Base-by-base conservation (phyloP, 2,888 invertebrate genomes). In the Nymphalis urticae region DNA sequence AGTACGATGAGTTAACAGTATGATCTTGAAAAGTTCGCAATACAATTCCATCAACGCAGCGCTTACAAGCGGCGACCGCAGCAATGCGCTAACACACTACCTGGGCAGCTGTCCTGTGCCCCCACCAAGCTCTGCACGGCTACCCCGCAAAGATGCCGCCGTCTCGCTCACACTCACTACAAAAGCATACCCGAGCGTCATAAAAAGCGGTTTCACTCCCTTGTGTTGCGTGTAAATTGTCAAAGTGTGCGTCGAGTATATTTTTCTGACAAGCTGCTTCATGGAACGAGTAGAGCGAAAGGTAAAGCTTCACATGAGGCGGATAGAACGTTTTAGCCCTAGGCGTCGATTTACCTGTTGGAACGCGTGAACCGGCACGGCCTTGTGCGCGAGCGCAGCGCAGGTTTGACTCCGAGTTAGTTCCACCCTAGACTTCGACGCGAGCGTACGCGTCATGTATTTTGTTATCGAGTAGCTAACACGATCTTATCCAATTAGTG, bases 331-430 rank as follows among this genome's bases (percentile, higher is more conserved):
- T 91, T 92, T 82, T 81, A 75, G 74, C 75, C 77, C 74, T 76
- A 73, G 75, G 81, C 83, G 78, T 81, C 82, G 86, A 85, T 87
- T 93, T 92, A 93, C 93, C 93, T 93, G 93, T 92, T 94, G 94
- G 94, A 94, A 93, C 94, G 92, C 91, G 90, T 92, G 92, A 93
- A 93, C 92, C 90, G 87, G 85, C 88, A 91, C 93, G 92, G 93
- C 92, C 93, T 93, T 93, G 93, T 93, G 93, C 93, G 93, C 93
- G 93, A 93, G 92, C 93, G 92, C 92, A 89, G 82, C 86, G 85
- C 89, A 90, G 88, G 90, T 91, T 89, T 82, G 86, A 87, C 84
- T 86, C 78, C 79, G 76, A 86, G 84, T 87, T 86, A 93, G 93
- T 93, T 90, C 89, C 89, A 92, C 88, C 89, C 88, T 87, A 90